Evolutionary conservation across 2,888 invertebrate species (phyloP), one percentile per base, ranked within the genome.

Genomic region (Spodoptera picta): DNA sequence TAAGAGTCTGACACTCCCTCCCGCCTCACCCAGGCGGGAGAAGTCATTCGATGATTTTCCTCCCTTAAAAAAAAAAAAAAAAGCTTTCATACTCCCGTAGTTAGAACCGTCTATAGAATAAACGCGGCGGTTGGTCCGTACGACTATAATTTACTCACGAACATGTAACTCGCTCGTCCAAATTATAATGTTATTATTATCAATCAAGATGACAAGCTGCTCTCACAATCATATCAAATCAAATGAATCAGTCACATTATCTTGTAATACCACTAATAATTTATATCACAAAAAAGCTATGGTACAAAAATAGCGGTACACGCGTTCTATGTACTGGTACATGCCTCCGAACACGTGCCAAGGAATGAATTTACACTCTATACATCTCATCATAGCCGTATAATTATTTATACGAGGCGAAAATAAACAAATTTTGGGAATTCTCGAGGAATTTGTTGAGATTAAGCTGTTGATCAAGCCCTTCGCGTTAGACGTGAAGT

Each of bases 281-380:
- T 84, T 84, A 81, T 83, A 83, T 77, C 75, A 82, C 77, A 88
- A 87, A 85, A 89, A 87, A 87, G 83, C 85, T 85, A 61, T 50
- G 66, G 42, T 79, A 69, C 84, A 87, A 81, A 88, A 88, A 90
- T 90, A 91, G 86, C 83, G 43, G 65, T 76, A 83, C 83, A 79
- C 83, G 82, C 82, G 79, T 73, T 75, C 63, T 81, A 70, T 79
- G 77, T 83, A 77, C 77, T 36, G 36, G 77, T 80, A 80, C 73
- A 80, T 79, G 80, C 76, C 80, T 80, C 71, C 80, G 75, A 72
- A 83, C 83, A 84, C 82, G 84, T 81, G 86, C 84, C 84, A 85
- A 80, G 69, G 78, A 84, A 84, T 80, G 75, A 81, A 80, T 86
- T 84, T 82, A 83, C 83, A 80, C 69, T 76, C 68, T 70, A 63